These are phyloP conservation scores for Colaptes auratus DNA, from an alignment of 2,113 vertebrate genomes.

Conservation along the genomic window DNA sequence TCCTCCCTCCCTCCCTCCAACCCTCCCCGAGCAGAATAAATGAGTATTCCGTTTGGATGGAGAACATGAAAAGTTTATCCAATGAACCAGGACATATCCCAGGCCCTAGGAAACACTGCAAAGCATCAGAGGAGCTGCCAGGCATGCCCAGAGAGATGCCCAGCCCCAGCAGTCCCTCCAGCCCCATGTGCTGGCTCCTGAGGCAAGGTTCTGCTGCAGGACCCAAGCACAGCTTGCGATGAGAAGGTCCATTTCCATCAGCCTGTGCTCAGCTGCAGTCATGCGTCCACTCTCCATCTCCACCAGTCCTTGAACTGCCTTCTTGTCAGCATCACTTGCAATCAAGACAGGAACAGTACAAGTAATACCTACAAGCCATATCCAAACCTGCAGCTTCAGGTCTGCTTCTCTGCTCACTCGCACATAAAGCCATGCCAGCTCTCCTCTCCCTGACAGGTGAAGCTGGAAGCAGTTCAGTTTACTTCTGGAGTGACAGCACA, in stretches of 20 bases:
- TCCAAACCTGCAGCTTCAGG: neutral
- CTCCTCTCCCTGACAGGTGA: neutral
- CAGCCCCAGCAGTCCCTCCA: neutral
- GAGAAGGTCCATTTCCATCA: neutral
- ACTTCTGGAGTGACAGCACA: neutral
- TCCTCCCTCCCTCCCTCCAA: neutral
- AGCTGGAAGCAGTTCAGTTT: neutral
- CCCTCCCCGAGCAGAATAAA: neutral
- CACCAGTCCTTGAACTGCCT: neutral
- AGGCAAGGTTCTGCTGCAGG: neutral
- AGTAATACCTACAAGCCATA: neutral
- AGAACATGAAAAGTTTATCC: neutral
- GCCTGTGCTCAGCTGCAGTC: neutral
- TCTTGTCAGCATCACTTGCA: fast-evolving
- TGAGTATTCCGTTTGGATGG: neutral
- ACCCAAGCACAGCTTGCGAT: fast-evolving
- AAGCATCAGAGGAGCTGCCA: neutral
- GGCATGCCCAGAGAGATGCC: fast-evolving
- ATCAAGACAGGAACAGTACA: fast-evolving
- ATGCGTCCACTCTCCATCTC: neutral
- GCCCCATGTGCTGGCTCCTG: fast-evolving
- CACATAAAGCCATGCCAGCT: neutral
- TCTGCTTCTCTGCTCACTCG: neutral
- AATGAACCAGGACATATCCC: neutral
- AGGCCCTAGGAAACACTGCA: neutral